Base-by-base conservation (phyloP, 2,113 vertebrate genomes). In the Pseudorectes ferrugineus region DNA sequence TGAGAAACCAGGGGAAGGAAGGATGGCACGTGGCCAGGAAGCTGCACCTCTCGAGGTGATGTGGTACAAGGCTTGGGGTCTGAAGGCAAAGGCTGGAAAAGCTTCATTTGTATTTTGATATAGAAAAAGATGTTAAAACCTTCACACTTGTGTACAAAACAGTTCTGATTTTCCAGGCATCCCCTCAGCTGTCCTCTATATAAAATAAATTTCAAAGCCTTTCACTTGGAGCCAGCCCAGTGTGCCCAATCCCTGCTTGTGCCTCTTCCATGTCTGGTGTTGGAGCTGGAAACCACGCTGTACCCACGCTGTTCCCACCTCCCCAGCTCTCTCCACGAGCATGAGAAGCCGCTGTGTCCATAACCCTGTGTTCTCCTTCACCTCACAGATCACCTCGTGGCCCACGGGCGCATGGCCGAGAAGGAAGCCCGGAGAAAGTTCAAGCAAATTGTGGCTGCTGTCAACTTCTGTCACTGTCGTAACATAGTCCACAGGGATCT, bases 351-450 rank as follows among this genome's bases (percentile, higher is more conserved):
- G 6, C 35, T 12, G n/a, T 22, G 65, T 24, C 43, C 24, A 0
- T 94, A 67, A 95, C 58, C 20, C 19, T 19, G 11, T 93, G 52
- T 59, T 51, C 67, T 31, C 26, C 61, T 73, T 15, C 31, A 1
- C 85, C 85, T 23, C 23, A 0, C 97, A 99, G 99, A 99, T 98
- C 99, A 99, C 96, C 94, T 99, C 76, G 99, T 99, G 97, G 99
- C 99, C 81, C 99, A 99, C 2, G 99, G 99, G 2, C 98, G 99
- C 4, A 99, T 99, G 99, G 99, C 99, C 0, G 99, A 99, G 96
- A 99, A 99, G 95, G 99, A 99, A 66, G 99, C 99, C 42, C 98
- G 99, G 55, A 98, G 98, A 78, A 99, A 99, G 97, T 99, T 99
- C 97, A 99, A 99, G 94, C 99, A 99, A 96, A 99, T 99, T 0